Base-by-base conservation (phyloP, 2,797 vertebrate species). In the Leptatherina wallacei region DNA sequence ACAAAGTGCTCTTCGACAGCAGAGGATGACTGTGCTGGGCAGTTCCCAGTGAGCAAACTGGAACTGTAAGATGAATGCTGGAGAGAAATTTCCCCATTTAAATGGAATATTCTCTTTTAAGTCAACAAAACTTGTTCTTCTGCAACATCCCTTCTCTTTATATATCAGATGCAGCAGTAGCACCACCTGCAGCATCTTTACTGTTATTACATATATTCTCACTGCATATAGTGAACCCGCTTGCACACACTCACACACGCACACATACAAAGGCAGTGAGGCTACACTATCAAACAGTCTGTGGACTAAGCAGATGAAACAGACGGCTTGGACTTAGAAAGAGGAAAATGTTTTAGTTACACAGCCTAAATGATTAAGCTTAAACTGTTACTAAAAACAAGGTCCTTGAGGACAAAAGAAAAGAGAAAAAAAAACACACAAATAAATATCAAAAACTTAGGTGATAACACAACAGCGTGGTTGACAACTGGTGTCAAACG, bases 401-500 rank as follows among this genome's bases (percentile, higher is more conserved):
- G 73, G 77, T 85, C 83, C 80, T 20, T 18, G 29, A 3, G 27
- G 11, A 62, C 27, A 55, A 69, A 64, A 65, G 20, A 47, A 62
- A 69, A 52, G 52, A 36, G 65, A 20, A 47, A 62, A 69, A 52
- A 56, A 36, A 65, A 18, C 14, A 44, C 8, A 51, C 10, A 85
- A 90, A 92, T 89, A 92, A 89, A 92, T 89, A 91, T 75, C 40
- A 83, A 86, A 83, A 83, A 70, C 69, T 77, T 9, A 16, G 52
- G 11, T 81, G 77, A 75, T 65, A 75, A 84, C 40, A 38, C 65
- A 71, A 83, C 71, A 85, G 71, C 68, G 47, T 78, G 77, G 77
- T 68, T 11, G 68, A 74, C 66, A 80, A 77, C 66, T 77, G 68
- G 52, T 74, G 77, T 83, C 73, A 76, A 65, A 82, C 20, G 22